A percentile compares a stretch with the other conserved stretches of the same genome.
Conservation (phyloP, 2,888 invertebrate species). For the Synergus laeviventris region DNA sequence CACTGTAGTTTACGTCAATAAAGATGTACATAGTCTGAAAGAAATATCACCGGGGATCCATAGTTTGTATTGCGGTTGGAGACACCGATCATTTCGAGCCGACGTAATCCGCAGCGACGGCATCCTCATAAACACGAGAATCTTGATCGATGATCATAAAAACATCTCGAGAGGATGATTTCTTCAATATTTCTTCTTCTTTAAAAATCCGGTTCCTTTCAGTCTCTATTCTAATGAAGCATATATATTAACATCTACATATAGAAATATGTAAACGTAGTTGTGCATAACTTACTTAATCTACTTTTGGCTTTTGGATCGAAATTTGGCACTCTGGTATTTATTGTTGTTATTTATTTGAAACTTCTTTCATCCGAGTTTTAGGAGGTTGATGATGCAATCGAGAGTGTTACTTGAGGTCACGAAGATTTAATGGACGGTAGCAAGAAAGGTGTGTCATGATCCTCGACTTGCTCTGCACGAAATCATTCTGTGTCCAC, state of each 20-base stretch:
- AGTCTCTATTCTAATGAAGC: neutral
- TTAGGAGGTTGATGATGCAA: neutral
- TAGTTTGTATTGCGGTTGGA: conserved; percentile 34
- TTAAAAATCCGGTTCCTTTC: conserved; percentile 12
- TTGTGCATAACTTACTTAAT: no score
- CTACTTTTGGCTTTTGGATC: no score
- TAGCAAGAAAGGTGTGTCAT: conserved; percentile 5
- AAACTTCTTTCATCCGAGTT: neutral
- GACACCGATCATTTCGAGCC: conserved; percentile 10
- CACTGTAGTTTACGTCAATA: neutral
- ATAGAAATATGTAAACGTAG: no score
- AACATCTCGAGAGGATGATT: conserved; percentile 5
- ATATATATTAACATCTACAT: neutral
- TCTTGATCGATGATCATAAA: conserved; percentile 35
- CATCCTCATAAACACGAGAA: conserved; percentile 28
- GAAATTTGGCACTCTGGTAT: no score
- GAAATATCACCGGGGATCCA: conserved; percentile 12
- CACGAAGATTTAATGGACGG: neutral
- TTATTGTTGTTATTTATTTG: neutral
- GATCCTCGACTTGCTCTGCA: neutral
- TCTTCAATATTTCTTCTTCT: conserved; percentile 20
- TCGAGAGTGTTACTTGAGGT: neutral
- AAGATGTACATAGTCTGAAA: neutral
- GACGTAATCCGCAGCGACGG: conserved; percentile 26
- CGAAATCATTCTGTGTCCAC: conserved; percentile 57